These are phyloP conservation scores for Andrena chrysosceles DNA, from an alignment of 2,888 invertebrate genomes.

Conservation along the genomic window DNA sequence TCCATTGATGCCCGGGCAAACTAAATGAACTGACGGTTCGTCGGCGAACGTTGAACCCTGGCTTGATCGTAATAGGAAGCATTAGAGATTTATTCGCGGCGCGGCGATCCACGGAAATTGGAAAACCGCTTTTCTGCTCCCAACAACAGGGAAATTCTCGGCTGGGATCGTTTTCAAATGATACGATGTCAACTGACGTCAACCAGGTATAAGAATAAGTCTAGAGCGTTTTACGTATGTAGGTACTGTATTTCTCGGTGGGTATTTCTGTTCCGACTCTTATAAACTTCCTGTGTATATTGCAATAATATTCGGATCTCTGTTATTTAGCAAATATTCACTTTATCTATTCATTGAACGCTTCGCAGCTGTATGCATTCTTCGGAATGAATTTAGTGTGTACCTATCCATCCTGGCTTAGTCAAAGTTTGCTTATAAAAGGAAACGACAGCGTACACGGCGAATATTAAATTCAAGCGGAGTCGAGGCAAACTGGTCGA, in stretches of 20 bases:
- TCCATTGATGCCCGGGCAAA: slow-evolving; percentile 61
- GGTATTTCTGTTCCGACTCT: too few species aligned
- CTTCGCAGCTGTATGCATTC: too few species aligned
- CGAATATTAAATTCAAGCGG: background rate
- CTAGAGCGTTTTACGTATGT: too few species aligned
- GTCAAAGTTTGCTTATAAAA: background rate
- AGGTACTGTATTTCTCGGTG: too few species aligned
- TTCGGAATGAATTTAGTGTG: too few species aligned
- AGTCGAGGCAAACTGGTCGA: background rate
- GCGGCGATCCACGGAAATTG: slow-evolving; percentile 19
- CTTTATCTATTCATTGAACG: too few species aligned
- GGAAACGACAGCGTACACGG: background rate
- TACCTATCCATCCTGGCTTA: too few species aligned
- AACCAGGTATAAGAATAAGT: too few species aligned
- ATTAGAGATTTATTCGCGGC: slow-evolving; percentile 56
- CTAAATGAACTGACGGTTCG: slow-evolving; percentile 63
- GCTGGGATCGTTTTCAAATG: background rate
- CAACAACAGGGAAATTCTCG: background rate
- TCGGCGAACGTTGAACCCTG: slow-evolving; percentile 36
- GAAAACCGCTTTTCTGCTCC: background rate
- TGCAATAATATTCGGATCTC: too few species aligned
- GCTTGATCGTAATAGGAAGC: slow-evolving; percentile 47
- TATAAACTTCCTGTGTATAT: too few species aligned
- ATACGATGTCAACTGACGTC: background rate
- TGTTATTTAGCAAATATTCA: too few species aligned